A percentile compares a stretch with the other conserved stretches of the same genome.
Conservation (phyloP, 2,888 invertebrate species). For the Bimastos eiseni region DNA sequence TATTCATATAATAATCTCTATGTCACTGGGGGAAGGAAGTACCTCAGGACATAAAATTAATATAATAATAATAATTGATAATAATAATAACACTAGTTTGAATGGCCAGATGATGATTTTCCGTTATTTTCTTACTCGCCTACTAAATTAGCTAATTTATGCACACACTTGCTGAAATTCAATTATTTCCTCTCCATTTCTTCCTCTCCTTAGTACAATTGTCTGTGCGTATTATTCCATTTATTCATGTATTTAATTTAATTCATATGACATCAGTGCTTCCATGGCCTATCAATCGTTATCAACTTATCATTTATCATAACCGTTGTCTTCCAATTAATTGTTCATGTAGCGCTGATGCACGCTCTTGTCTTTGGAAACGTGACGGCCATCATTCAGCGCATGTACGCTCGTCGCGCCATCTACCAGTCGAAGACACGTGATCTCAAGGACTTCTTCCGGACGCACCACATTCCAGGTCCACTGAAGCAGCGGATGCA, state of each 20-base stretch:
- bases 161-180: too few species aligned
- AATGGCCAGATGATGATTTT: too few species aligned
- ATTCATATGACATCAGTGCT: background rate
- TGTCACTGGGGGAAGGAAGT: too few species aligned
- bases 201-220: too few species aligned
- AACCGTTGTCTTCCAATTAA: background rate
- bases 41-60: too few species aligned
- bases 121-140: too few species aligned
- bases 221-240: background rate
- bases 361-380: constrained; percentile 96
- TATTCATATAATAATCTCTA: too few species aligned
- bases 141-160: too few species aligned
- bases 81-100: background rate
- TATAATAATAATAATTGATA: too few species aligned
- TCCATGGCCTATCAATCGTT: too few species aligned
- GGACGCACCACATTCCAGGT: constrained; percentile 90
- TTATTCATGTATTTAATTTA: background rate
- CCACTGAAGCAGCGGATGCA: constrained; percentile 93
- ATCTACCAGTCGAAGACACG: constrained; percentile 92
- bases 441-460: constrained; percentile 91
- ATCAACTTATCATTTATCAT: too few species aligned
- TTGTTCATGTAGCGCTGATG: constrained; percentile 78
- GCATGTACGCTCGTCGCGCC: constrained; percentile 91
- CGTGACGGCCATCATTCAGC: constrained; percentile 95
- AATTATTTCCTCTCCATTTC: too few species aligned